Conservation (phyloP, 2,797 vertebrate genomes). For the Sebastes aleutianus region DNA sequence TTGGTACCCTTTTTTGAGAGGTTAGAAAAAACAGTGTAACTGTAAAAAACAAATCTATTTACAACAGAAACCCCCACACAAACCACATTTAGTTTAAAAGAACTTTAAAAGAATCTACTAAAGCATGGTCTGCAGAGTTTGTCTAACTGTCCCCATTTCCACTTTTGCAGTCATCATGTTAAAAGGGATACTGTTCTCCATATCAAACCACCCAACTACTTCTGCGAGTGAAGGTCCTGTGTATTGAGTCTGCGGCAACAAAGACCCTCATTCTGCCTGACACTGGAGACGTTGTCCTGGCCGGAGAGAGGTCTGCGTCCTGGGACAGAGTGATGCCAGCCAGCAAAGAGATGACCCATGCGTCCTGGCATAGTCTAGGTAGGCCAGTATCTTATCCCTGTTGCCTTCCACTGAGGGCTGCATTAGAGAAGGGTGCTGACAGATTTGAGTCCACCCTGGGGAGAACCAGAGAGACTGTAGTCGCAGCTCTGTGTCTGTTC, state of each 20-base stretch:
- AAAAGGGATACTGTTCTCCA: conserved; percentile 37
- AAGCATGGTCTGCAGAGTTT: background rate
- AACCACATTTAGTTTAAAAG: background rate
- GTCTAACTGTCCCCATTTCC: conserved; percentile 4
- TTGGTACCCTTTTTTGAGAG: background rate
- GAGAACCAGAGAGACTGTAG: conserved; percentile 42
- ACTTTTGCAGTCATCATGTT: conserved; percentile 21
- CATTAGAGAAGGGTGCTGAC: conserved; percentile 63
- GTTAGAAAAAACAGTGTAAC: background rate
- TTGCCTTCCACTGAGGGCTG: conserved; percentile 41
- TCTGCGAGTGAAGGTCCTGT: conserved; percentile 40
- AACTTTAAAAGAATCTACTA: background rate
- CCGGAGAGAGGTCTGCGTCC: conserved; percentile 33
- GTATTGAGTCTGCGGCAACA: conserved; percentile 61
- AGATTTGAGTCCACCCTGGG: conserved; percentile 50
- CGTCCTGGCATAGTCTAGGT: conserved; percentile 38
- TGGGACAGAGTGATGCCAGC: conserved; percentile 56
- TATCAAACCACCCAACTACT: conserved; percentile 29
- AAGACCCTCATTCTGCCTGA: conserved; percentile 70
- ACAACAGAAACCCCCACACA: background rate
- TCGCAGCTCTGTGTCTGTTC: conserved; percentile 59
- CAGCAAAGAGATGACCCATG: conserved; percentile 46
- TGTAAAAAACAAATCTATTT: background rate
- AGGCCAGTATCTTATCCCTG: conserved; percentile 28
- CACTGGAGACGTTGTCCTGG: conserved; percentile 63